Conservation (phyloP, 2,797 vertebrate species). For the Heterohyrax brucei region DNA sequence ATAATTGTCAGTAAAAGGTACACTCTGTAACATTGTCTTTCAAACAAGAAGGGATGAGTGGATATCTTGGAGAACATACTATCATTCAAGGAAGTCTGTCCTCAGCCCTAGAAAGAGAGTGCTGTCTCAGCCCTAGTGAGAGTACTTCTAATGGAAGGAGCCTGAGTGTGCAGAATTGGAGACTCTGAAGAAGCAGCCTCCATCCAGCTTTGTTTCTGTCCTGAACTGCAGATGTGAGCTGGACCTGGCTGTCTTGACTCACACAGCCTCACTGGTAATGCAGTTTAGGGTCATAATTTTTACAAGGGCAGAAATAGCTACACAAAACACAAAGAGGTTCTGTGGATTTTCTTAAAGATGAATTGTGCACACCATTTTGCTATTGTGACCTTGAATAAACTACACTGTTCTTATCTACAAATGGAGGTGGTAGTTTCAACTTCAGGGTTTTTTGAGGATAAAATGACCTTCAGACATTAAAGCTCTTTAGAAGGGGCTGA, state of each 20-base stretch:
- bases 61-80: neutral
- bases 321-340: neutral
- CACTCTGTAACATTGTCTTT: slow-evolving; percentile 36
- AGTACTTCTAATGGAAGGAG: neutral
- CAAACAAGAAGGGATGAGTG: neutral
- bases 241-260: neutral
- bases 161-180: neutral
- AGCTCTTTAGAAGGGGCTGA: neutral
- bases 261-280: slow-evolving; percentile 5
- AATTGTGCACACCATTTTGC: slow-evolving; percentile 40
- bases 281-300: neutral
- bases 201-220: neutral
- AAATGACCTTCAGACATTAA: slow-evolving; percentile 46
- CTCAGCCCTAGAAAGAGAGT: neutral
- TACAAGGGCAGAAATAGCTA: neutral
- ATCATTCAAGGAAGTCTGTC: neutral
- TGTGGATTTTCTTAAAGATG: slow-evolving; percentile 32
- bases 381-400: slow-evolving; percentile 4
- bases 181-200: rapidly evolving
- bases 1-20: slow-evolving; percentile 7
- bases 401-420: slow-evolving; percentile 44
- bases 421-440: slow-evolving; percentile 1
- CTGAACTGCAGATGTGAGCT: neutral
- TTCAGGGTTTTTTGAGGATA: slow-evolving; percentile 39
- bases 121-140: neutral